Evolutionary conservation across 2,888 invertebrate species (phyloP), one percentile per base, ranked within the genome.

Genomic region (Agriopis aurantiaria): DNA sequence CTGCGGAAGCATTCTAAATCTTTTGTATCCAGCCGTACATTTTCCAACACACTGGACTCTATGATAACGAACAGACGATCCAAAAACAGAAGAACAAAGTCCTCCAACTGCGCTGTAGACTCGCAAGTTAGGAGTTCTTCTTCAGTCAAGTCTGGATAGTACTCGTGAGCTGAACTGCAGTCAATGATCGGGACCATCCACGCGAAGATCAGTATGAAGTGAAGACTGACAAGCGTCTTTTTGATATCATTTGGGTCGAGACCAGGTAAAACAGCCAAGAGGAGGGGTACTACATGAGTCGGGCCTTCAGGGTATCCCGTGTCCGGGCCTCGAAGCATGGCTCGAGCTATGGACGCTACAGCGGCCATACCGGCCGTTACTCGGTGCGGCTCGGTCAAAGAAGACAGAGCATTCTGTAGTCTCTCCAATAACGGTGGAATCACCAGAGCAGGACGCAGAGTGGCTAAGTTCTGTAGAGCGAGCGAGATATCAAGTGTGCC

Each of bases 201-300:
- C 12, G 96, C 95, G 82, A 97, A 96, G 57, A 96, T 96, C 6
- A 97, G 95, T 65, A 98, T 96, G 81, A 98, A 96, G 80, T 97
- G 97, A 71, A 98, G 95, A 0, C 98, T 97, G 40, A 97, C 95
- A 63, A 96, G 91, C 40, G 96, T 96, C 87, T 97, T 97, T 75
- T 96, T 95, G 53, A 97, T 95, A 87, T 99, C 98, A 83, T 99
- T 99, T 0, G 98, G 96, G 87, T 99, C 99, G 55, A 99, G 96
- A 12, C 98, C 98, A 0, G 99, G 98, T 17, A 99, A 90, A 0
- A 97, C 95, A 0, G 97, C 96, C 85, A 97, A 95, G 12, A 99
- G 92, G 41, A 99, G 92, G 0, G 98, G 97, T 17, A 99, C 94
- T 0, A 98, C 96, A 81, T 98, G 97, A 0, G 96, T 95, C 6